These are phyloP conservation scores for Torymus auratus DNA, from an alignment of 2,888 invertebrate species.

Conservation along the genomic window DNA sequence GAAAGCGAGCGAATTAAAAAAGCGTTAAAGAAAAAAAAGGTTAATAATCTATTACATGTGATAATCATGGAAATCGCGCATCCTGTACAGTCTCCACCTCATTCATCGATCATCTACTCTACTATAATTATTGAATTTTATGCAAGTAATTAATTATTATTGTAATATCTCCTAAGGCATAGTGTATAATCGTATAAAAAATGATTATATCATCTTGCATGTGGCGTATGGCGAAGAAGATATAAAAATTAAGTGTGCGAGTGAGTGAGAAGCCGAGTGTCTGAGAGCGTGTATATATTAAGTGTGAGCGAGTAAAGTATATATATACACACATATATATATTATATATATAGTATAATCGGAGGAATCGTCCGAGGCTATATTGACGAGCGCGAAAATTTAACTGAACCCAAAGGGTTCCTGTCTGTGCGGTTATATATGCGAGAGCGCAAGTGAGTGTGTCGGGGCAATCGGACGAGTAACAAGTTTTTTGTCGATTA, in stretches of 20 bases:
- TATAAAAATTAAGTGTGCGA: constrained; percentile 57
- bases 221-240: constrained; percentile 36
- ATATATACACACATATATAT: constrained; percentile 21
- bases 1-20: constrained; percentile 56
- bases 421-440: constrained; percentile 63
- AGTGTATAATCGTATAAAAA: constrained; percentile 60
- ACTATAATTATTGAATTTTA: constrained; percentile 79
- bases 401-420: constrained; percentile 59
- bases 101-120: constrained; percentile 82
- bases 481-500: constrained; percentile 41
- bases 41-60: constrained; percentile 84
- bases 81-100: constrained; percentile 82
- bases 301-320: constrained; percentile 46
- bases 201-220: constrained; percentile 63
- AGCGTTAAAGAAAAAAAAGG: constrained; percentile 60
- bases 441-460: constrained; percentile 62
- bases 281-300: constrained; percentile 50
- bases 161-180: constrained; percentile 59
- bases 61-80: constrained; percentile 79
- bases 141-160: constrained; percentile 60
- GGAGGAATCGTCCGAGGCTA: constrained; percentile 56
- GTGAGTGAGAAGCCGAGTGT: constrained; percentile 61
- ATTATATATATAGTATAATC: constrained; percentile 54
- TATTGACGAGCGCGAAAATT: constrained; percentile 49
- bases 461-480: constrained; percentile 70